Evolutionary conservation across 2,797 vertebrate species (phyloP).

Genomic region (Carcharodon carcharias): DNA sequence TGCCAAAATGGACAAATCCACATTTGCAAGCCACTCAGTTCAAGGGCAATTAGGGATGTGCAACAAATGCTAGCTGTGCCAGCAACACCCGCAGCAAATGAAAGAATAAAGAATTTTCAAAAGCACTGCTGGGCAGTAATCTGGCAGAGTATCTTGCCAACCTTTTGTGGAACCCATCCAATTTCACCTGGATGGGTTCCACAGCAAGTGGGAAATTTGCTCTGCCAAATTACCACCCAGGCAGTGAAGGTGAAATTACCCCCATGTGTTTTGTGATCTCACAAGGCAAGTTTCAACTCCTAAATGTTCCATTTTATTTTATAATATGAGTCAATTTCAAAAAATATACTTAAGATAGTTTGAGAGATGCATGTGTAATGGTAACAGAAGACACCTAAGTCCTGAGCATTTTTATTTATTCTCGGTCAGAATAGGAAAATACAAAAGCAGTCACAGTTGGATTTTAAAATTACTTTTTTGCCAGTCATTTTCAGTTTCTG

Average conservation of each 20-base stretch:
- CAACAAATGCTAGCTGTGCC: too few relatives aligned
- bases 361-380: too few relatives aligned
- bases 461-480: neutral
- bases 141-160: neutral
- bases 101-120: neutral
- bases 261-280: neutral
- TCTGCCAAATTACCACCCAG: neutral
- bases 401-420: neutral
- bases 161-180: neutral
- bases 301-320: neutral
- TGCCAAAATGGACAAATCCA: too few relatives aligned
- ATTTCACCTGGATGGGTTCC: neutral
- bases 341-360: too few relatives aligned
- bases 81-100: too few relatives aligned
- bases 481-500: slow-evolving; percentile 9
- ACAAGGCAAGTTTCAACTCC: neutral
- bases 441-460: neutral
- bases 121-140: neutral
- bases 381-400: neutral
- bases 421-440: neutral
- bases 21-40: too few relatives aligned
- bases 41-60: too few relatives aligned
- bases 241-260: neutral
- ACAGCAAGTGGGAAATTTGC: neutral
- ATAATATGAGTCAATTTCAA: too few relatives aligned